Conservation (phyloP, 2,888 invertebrate species). For the Polydrusus cervinus region DNA sequence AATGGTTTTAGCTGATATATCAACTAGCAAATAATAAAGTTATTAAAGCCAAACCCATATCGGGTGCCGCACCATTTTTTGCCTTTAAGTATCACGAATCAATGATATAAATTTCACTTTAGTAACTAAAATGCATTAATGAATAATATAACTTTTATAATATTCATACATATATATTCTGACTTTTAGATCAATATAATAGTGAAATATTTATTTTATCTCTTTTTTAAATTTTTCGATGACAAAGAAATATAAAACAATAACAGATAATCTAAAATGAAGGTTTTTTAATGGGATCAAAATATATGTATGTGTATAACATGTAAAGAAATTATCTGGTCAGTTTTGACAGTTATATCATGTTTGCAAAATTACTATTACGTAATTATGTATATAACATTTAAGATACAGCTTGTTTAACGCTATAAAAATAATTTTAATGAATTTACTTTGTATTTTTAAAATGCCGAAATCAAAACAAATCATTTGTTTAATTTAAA, state of each 20-base stretch:
- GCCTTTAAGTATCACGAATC: not conserved
- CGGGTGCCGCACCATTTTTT: slow-evolving; percentile 28
- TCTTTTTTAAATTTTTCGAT: too few relatives aligned
- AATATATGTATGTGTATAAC: not conserved
- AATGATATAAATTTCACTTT: slow-evolving; percentile 15
- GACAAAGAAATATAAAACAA: too few relatives aligned
- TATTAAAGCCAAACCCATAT: slow-evolving; percentile 33
- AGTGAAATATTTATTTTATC: too few relatives aligned
- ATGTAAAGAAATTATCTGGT: not conserved
- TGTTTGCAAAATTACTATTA: not conserved
- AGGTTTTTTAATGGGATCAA: not conserved
- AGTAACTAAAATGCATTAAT: not conserved
- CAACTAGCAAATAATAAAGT: slow-evolving; percentile 32
- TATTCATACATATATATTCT: too few relatives aligned
- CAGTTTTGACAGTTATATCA: not conserved
- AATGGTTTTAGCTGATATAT: slow-evolving; percentile 27
- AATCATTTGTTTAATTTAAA: slow-evolving; percentile 5
- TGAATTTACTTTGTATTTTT: slow-evolving; percentile 15
- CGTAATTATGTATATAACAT: not conserved
- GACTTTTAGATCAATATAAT: too few relatives aligned
- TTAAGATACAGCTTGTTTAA: not conserved
- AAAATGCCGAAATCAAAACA: slow-evolving; percentile 2
- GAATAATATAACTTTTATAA: not conserved
- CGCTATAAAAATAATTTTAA: slow-evolving; percentile 12
- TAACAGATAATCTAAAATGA: too few relatives aligned